Conservation (phyloP, 23 tunicate genomes). For the Ciona savignyi region DNA sequence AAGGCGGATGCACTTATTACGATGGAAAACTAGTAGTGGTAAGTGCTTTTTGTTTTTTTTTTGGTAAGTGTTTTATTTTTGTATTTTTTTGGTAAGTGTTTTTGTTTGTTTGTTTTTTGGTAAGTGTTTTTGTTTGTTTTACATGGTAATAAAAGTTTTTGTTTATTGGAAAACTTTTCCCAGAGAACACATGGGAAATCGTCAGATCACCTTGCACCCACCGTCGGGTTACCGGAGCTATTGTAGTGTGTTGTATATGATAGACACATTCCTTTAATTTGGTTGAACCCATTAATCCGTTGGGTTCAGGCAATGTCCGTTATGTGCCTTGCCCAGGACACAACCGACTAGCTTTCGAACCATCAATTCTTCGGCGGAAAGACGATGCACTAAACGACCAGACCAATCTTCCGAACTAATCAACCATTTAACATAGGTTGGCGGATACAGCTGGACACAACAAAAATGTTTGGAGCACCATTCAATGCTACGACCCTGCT, state of each 20-base stretch:
- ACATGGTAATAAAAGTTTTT: too few species aligned
- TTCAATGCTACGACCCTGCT: slow-evolving; percentile 90
- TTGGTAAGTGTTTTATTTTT: too few species aligned
- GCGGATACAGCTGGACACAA: slow-evolving; percentile 99
- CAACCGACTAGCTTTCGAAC: too few species aligned
- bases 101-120: slow-evolving; percentile 29
- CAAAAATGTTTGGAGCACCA: slow-evolving; percentile 94
- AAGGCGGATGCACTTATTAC: slow-evolving; percentile 89
- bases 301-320: slow-evolving; percentile 78
- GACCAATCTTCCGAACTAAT: background rate
- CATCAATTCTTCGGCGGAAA: too few species aligned
- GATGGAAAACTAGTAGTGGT: slow-evolving; percentile 80
- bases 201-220: too few species aligned
- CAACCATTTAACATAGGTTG: slow-evolving; percentile 37
- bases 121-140: slow-evolving; percentile 97
- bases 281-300: slow-evolving; percentile 82
- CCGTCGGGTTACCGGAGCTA: too few species aligned
- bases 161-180: too few species aligned
- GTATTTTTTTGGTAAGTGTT: too few species aligned
- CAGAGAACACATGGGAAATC: slow-evolving; percentile 89
- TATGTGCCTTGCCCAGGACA: slow-evolving; percentile 70
- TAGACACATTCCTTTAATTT: slow-evolving; percentile 94
- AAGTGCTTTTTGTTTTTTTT: slow-evolving; percentile 2
- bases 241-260: slow-evolving; percentile 74
- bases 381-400: slow-evolving; percentile 61